Evolutionary conservation across 2,797 vertebrate species (phyloP).

Genomic region (Decapterus maruadsi): DNA sequence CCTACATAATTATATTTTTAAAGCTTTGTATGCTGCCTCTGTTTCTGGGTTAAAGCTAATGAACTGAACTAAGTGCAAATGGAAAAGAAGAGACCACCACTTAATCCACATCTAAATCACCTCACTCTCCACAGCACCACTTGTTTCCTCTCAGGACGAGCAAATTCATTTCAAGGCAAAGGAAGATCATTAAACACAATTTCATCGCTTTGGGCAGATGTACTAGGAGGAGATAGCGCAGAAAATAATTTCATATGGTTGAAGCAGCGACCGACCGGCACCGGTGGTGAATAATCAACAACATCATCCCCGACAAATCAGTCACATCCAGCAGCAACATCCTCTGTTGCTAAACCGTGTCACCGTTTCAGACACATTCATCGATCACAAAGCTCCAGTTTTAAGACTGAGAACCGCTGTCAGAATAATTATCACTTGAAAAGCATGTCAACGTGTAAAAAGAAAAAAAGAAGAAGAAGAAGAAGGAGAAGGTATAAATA

Average conservation of each 20-base stretch:
- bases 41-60: slow-evolving; percentile 45
- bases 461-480: slow-evolving; percentile 42
- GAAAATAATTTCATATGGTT: slow-evolving; percentile 70
- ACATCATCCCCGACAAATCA: slow-evolving; percentile 59
- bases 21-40: slow-evolving; percentile 21
- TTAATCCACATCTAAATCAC: slow-evolving; percentile 58
- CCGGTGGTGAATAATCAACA: slow-evolving; percentile 67
- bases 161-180: slow-evolving; percentile 58
- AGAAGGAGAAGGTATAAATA: slow-evolving; percentile 77
- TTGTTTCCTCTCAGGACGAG: slow-evolving; percentile 46
- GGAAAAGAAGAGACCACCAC: slow-evolving; percentile 24
- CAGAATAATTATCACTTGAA: slow-evolving; percentile 85
- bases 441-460: slow-evolving; percentile 78
- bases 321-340: slow-evolving; percentile 61
- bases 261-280: slow-evolving; percentile 53
- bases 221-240: slow-evolving; percentile 34
- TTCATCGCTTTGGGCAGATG: slow-evolving; percentile 45
- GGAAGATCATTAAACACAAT: slow-evolving; percentile 70
- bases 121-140: slow-evolving; percentile 34
- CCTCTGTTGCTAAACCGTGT: slow-evolving; percentile 68
- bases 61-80: slow-evolving; percentile 47
- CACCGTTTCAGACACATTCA: slow-evolving; percentile 74
- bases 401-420: slow-evolving; percentile 72
- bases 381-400: slow-evolving; percentile 73
- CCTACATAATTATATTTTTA: neutral